Base-by-base conservation (phyloP, 2,888 invertebrate genomes). In the Nematopogon swammerdamellus region DNA sequence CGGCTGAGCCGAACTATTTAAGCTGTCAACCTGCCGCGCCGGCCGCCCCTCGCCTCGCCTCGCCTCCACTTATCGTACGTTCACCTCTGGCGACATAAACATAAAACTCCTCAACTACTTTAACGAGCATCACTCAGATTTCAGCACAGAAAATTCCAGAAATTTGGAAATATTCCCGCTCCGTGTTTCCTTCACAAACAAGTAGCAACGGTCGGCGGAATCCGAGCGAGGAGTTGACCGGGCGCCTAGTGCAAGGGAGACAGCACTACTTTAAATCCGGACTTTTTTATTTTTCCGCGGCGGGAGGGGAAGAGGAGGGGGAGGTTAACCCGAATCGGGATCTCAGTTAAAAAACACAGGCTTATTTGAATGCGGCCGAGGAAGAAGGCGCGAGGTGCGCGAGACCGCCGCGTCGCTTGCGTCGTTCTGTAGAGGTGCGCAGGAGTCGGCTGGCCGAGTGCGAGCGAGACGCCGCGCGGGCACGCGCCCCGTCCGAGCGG, bases 271-370 rank as follows among this genome's bases (percentile, higher is more conserved):
- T 36, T 14, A 36, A 36, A 36, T 36, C 36, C 36, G 36, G 3
- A 36, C 25, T 36, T 36, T 36, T 36, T 36, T 36, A 36, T 36
- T 36, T 36, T 36, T 25, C 25, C 25, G 25, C 18, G 19, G 19
- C 18, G 19, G 51, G 25, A 16, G 19, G 52, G 17, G 25, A 44
- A 48, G 25, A 25, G 36, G 51, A 53, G 43, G 49, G 55, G 53
- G 47, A 49, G 29, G 44, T 45, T 50, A 52, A 46, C 46, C 46
- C 52, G 53, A 53, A 53, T 53, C 52, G 52, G 52, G 52, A 52
- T 52, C 53, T 53, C 53, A 48, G 51, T 49, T 52, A 53, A 55
- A 53, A 55, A 55, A 53, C 55, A 51, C 46, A 50, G 52, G 52
- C 53, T 53, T 53, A 55, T 55, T 53, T 53, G 55, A 53, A 54